These are phyloP conservation scores for Dendrolimus pini DNA, from an alignment of 2,888 invertebrate genomes.

Conservation along the genomic window DNA sequence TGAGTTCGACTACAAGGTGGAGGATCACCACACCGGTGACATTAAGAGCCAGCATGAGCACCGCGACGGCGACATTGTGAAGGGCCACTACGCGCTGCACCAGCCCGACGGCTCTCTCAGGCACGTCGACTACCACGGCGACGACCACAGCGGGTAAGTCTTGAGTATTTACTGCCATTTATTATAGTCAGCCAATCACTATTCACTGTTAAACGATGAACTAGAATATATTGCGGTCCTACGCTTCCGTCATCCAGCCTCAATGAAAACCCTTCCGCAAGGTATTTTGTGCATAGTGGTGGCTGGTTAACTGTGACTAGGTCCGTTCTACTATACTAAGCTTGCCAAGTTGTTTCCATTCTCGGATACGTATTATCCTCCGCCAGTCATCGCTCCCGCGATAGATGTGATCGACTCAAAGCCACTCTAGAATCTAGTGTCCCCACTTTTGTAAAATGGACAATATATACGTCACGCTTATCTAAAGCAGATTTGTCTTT, in stretches of 20 bases:
- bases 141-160: conserved; percentile 60
- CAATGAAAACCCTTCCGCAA: not conserved
- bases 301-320: too few relatives aligned
- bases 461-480: too few relatives aligned
- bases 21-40: conserved; percentile 70
- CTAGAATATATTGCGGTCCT: not conserved
- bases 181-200: too few relatives aligned
- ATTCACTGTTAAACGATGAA: not conserved
- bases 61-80: conserved; percentile 61
- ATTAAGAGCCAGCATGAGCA: conserved; percentile 62
- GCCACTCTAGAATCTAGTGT: too few relatives aligned
- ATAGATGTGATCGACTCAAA: too few relatives aligned
- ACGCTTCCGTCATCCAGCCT: not conserved
- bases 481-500: too few relatives aligned
- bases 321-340: too few relatives aligned
- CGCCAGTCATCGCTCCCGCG: too few relatives aligned
- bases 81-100: conserved; percentile 53
- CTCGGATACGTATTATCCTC: too few relatives aligned
- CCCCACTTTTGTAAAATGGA: too few relatives aligned
- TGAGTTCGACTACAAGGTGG: conserved; percentile 48
- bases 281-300: conserved; percentile 11
- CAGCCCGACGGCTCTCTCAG: conserved; percentile 72
- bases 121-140: conserved; percentile 70
- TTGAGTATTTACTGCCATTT: not conserved
- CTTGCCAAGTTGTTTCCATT: too few relatives aligned